Evolutionary conservation across 1,140 invertebrate genomes (phyloP), one percentile per base, ranked within the genome.

Genomic region (Leptinotarsa lineolata): DNA sequence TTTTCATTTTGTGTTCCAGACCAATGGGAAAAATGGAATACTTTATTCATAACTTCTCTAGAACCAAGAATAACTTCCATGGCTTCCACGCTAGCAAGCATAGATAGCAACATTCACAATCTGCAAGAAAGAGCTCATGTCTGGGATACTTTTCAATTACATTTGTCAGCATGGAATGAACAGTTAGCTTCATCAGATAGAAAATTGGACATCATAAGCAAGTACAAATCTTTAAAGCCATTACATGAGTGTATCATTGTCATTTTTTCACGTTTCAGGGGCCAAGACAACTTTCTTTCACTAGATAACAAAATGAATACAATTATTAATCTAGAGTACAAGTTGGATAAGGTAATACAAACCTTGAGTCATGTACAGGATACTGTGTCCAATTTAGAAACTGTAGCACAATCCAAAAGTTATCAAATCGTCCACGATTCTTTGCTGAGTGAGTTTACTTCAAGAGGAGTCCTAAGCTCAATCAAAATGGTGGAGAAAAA

Each of bases 101-200:
- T 86, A 46, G 84, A 86, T 75, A 83, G 79, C 71, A 85, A 85
- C 68, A 81, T 85, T 22, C 82, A 84, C 54, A 78, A 82, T 76
- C 74, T 85, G 22, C 81, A 86, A 79, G 84, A 85, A 73, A 79
- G 85, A 58, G 83, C 85, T 0, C 84, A 86, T 73, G 82, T 85
- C 6, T 87, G 86, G 85, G 85, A 86, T 72, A 76, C 85, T 20
- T 85, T 86, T 78, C 85, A 87, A 74, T 79, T 85, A 48, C 85
- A 86, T 74, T 83, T 87, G 6, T 76, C 84, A 11, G 85, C 86
- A 8, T 87, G 86, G 86, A 85, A 85, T 68, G 85, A 87, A 59
- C 86, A 86, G 76, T 83, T 87, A n/a, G 84, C 84, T 60, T 80
- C 84, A 11, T 68, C 85, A n/a, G 85, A 86, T 72, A 82, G 80